Evolutionary conservation across 2,113 vertebrate genomes (phyloP).

Genomic region (Chloropsis hardwickii): DNA sequence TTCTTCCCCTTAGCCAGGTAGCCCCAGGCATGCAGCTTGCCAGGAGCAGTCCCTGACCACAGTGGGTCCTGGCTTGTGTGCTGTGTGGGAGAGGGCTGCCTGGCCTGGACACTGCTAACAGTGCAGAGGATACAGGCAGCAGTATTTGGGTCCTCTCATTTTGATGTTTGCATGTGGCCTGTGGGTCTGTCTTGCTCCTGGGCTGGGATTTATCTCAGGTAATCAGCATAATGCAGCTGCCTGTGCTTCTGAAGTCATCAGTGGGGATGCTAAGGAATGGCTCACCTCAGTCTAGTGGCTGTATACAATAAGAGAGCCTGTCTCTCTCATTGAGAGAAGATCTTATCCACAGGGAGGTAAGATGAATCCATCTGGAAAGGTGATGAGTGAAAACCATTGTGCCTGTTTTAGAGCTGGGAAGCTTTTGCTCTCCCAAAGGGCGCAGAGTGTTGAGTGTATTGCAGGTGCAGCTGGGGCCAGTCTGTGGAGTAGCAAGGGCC

Average conservation of each 20-base stretch:
- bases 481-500: neutral
- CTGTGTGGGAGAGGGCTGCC: neutral
- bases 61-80: fast-evolving
- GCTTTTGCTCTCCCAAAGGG: neutral
- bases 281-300: neutral
- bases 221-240: neutral
- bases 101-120: neutral
- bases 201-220: neutral
- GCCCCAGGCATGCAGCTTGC: neutral
- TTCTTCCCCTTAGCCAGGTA: neutral
- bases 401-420: neutral
- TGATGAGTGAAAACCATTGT: fast-evolving
- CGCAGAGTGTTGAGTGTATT: neutral
- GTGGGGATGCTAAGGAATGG: neutral
- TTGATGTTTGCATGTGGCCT: neutral
- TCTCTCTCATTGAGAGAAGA: neutral
- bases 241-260: neutral
- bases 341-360: neutral
- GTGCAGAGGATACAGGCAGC: neutral
- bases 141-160: fast-evolving
- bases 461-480: neutral
- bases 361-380: neutral
- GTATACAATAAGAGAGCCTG: neutral
- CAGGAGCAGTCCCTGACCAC: neutral
- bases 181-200: neutral